These are phyloP conservation scores for Caenorhabditis angaria DNA, from an alignment of 2,888 invertebrate genomes.

Conservation along the genomic window DNA sequence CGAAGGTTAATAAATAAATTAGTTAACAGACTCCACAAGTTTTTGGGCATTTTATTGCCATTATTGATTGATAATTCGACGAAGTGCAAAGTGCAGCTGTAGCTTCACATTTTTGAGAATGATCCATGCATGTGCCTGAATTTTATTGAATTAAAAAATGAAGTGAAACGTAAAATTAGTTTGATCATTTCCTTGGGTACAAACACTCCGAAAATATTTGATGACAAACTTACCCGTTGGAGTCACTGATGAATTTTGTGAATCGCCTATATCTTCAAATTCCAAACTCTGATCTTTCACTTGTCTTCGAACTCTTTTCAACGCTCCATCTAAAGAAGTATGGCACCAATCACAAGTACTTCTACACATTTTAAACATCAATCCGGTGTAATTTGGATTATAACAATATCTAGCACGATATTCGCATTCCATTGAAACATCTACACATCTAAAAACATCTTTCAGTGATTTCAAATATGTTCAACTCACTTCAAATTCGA, in stretches of 20 bases:
- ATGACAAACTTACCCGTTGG: not conserved
- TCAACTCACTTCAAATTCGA: not conserved
- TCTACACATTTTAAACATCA: conserved; percentile 33
- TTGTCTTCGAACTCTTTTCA: not conserved
- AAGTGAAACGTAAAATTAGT: not conserved
- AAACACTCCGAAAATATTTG: not conserved
- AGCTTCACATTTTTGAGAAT: conserved; percentile 11
- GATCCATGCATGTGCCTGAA: conserved; percentile 12
- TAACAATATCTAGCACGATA: conserved; percentile 16
- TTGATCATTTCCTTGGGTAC: not conserved
- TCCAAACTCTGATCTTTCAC: not conserved
- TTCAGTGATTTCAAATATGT: no score
- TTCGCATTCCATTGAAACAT: conserved; percentile 25
- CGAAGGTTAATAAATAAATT: no score
- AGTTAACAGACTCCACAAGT: conserved; percentile 32
- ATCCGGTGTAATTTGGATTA: conserved; percentile 16
- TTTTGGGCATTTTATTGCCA: conserved; percentile 25
- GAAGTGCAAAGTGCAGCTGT: conserved; percentile 16
- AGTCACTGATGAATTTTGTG: not conserved
- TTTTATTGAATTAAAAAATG: conserved; percentile 5
- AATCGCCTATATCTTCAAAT: not conserved
- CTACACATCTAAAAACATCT: conserved; percentile 23
- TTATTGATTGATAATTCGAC: conserved; percentile 20
- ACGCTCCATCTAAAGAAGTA: conserved; percentile 7
- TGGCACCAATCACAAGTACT: conserved; percentile 33